Evolutionary conservation across 2,797 vertebrate species (phyloP).

Genomic region (Onychomys leucogaster): DNA sequence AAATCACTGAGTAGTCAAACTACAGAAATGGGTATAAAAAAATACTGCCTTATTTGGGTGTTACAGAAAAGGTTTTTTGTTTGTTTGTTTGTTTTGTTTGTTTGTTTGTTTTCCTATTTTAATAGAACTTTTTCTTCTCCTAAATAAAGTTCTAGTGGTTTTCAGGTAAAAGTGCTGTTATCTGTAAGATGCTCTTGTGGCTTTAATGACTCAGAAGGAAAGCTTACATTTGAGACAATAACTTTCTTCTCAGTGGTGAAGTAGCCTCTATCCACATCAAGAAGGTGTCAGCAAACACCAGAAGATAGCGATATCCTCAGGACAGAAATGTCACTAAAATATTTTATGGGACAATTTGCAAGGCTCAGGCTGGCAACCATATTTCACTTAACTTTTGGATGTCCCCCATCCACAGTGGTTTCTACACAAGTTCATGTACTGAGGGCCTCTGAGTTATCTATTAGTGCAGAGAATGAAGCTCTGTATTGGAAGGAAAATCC

Average conservation of each 20-base stretch:
- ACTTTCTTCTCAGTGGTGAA: not conserved
- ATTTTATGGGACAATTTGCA: not conserved
- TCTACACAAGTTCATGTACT: not conserved
- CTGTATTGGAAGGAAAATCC: not conserved
- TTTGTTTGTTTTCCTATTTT: not conserved
- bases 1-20: not conserved
- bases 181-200: not conserved
- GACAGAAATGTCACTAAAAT: not conserved
- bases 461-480: not conserved
- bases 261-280: not conserved
- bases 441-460: not conserved
- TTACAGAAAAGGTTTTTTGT: not conserved
- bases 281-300: not conserved
- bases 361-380: not conserved
- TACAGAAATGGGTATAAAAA: not conserved
- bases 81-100: no score
- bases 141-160: not conserved
- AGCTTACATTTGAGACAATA: not conserved
- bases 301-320: not conserved
- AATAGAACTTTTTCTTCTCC: not conserved
- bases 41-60: not conserved
- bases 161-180: not conserved
- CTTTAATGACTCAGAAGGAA: not conserved
- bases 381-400: not conserved
- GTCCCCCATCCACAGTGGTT: not conserved